Conservation (phyloP, 2,888 invertebrate genomes). For the Stenotaenia linearis region DNA sequence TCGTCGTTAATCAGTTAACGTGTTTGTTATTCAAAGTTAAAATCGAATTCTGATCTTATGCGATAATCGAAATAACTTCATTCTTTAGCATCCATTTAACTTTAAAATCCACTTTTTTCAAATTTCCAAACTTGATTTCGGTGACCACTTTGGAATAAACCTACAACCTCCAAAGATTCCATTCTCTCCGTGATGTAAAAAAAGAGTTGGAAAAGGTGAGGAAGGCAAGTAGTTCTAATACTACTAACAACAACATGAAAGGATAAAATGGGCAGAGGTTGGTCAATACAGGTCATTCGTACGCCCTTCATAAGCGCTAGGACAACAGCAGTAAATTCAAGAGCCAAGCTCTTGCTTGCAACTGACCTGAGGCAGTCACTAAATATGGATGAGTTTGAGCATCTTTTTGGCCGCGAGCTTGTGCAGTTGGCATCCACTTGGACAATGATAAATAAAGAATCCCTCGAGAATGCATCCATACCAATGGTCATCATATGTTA, state of each 20-base stretch:
- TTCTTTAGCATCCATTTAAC: too few relatives aligned
- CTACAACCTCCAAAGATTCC: too few relatives aligned
- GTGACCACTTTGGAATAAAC: too few relatives aligned
- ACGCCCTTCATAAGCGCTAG: neutral
- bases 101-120: too few relatives aligned
- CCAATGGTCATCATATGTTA: neutral
- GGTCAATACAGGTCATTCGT: conserved; percentile 11
- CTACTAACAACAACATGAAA: neutral
- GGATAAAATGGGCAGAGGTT: neutral
- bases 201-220: neutral
- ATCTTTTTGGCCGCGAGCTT: neutral
- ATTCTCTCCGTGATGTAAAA: neutral
- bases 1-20: too few relatives aligned
- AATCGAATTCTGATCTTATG: too few relatives aligned
- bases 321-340: conserved; percentile 23
- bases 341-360: conserved; percentile 2
- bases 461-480: conserved; percentile 5
- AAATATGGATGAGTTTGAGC: conserved; percentile 26
- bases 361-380: conserved; percentile 23
- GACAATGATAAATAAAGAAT: conserved; percentile 20
- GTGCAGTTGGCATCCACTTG: conserved; percentile 23
- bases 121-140: too few relatives aligned
- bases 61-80: too few relatives aligned
- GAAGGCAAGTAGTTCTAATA: neutral
- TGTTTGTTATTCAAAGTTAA: too few relatives aligned